Evolutionary conservation across 2,888 invertebrate species (phyloP).

Genomic region (Brenthis daphne): DNA sequence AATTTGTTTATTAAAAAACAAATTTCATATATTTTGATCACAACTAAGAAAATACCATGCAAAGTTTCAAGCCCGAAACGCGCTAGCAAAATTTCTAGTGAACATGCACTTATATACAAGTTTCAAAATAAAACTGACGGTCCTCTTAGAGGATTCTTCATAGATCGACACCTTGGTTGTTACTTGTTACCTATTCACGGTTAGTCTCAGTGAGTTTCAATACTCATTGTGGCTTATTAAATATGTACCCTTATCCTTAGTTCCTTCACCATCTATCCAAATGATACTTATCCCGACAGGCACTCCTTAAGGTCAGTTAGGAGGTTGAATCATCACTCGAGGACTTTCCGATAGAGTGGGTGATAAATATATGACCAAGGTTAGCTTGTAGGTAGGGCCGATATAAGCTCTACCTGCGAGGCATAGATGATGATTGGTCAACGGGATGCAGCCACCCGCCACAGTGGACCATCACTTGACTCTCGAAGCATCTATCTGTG

Average conservation of each 20-base stretch:
- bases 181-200: slow-evolving; percentile 13
- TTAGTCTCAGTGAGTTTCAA: neutral
- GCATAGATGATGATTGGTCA: neutral
- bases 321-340: slow-evolving; percentile 2
- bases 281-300: neutral
- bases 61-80: neutral
- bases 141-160: slow-evolving; percentile 19
- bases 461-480: slow-evolving; percentile 6
- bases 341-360: slow-evolving; percentile 10
- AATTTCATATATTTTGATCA: neutral
- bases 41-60: neutral
- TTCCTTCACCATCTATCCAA: neutral
- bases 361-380: slow-evolving; percentile 11
- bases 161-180: slow-evolving; percentile 19
- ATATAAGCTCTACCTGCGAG: neutral
- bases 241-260: neutral
- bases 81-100: slow-evolving; percentile 5
- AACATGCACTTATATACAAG: neutral
- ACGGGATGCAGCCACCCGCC: slow-evolving; percentile 3
- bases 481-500: neutral
- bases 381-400: neutral
- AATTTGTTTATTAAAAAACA: neutral
- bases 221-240: slow-evolving; percentile 6
- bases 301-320: slow-evolving; percentile 17
- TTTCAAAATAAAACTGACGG: neutral